Evolutionary conservation across 2,797 vertebrate species (phyloP), one percentile per base, ranked within the genome.

Genomic region (Molossus molossus): DNA sequence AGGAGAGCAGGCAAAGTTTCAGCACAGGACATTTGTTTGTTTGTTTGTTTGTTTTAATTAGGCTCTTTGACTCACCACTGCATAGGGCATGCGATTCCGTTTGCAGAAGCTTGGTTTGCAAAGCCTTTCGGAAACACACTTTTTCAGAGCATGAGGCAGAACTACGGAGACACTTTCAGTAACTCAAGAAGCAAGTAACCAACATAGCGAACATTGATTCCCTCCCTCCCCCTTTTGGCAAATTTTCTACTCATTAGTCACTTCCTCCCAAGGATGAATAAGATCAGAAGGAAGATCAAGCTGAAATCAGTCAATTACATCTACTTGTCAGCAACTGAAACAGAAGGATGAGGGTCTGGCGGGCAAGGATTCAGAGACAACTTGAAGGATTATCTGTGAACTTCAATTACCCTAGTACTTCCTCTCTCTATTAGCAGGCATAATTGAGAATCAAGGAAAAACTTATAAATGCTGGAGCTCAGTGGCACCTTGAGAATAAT

Each of bases 211-310:
- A 60, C 53, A 48, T 1, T 9, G 29, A 6, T 6, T 25, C 1
- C 67, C 72, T 80, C 14, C 33, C 64, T 75, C 29, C 72, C 9
- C 8, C 2, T 9, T 69, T 73, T 72, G 86, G 29, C 37, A 67
- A 57, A 81, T 75, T 79, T 90, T 94, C 55, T 87, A 25, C 40
- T 92, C 62, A 37, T 96, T 92, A 92, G 72, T 96, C 73, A 45
- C 90, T 90, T 96, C 73, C 45, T 92, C 55, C 62, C 70, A 65
- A 94, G 93, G 64, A 69, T 70, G 53, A 75, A 58, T 69, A 82
- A 85, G 82, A 96, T 90, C 64, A 92, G 85, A 90, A 62, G 45
- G 40, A 88, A 89, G 73, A 88, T 95, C 81, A 94, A 86, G 29
- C 60, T 81, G 33, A 90, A 87, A 62, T 87, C 80, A 84, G 55